Conservation (phyloP, 2,797 vertebrate species). For the Notolepis coatsorum region DNA sequence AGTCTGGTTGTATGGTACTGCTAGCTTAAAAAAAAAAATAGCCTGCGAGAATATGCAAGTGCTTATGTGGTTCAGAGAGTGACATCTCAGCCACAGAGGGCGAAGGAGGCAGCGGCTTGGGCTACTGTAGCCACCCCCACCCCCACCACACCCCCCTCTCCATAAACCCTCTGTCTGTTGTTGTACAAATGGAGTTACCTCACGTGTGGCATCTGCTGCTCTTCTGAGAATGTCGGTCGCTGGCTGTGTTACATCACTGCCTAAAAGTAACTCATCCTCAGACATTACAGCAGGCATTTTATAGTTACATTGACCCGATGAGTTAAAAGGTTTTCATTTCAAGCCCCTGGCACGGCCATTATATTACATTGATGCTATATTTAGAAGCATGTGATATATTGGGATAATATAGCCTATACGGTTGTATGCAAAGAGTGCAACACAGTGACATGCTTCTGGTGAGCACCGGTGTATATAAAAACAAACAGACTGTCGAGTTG, state of each 20-base stretch:
- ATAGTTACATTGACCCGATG: conserved; percentile 26
- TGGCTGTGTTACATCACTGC: conserved; percentile 60
- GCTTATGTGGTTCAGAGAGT: too few species aligned
- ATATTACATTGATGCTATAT: conserved; percentile 20
- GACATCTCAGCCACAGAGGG: too few species aligned
- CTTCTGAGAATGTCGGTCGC: conserved; percentile 48
- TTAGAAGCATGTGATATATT: background rate
- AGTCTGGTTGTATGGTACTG: too few species aligned
- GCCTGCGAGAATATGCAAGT: too few species aligned
- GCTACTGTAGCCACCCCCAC: too few species aligned
- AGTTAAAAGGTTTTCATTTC: conserved; percentile 14
- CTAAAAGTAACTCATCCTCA: conserved; percentile 46
- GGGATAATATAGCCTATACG: conserved; percentile 13
- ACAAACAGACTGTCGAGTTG: conserved; percentile 28
- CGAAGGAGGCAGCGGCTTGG: too few species aligned
- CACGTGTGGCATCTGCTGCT: conserved; percentile 58
- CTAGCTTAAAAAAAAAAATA: too few species aligned
- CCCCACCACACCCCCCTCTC: conserved; percentile 1
- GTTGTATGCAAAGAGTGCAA: conserved; percentile 3
- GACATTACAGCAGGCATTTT: conserved; percentile 53
- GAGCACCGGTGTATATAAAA: background rate
- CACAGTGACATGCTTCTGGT: conserved; percentile 9
- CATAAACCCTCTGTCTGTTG: conserved; percentile 54
- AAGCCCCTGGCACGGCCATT: conserved; percentile 16
- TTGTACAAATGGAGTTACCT: conserved; percentile 61